Conservation (phyloP, 2,113 vertebrate species). For the Campylomormyrus tamandua region DNA sequence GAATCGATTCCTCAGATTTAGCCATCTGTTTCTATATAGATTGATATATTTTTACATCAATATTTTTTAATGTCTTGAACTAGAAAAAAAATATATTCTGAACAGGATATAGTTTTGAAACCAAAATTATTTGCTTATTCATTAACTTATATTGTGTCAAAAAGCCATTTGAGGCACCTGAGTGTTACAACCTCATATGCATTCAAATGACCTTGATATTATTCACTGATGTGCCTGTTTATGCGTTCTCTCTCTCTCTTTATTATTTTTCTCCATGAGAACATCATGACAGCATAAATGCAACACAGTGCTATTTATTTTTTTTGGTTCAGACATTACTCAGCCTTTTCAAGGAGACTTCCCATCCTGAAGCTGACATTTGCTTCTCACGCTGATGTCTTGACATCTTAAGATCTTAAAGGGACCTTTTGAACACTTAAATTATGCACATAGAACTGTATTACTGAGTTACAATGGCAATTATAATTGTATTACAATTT, state of each 20-base stretch:
- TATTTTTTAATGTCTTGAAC: background rate
- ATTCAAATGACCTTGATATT: background rate
- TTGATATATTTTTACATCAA: background rate
- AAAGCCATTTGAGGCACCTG: background rate
- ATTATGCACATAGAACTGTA: background rate
- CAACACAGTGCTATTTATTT: conserved; percentile 2
- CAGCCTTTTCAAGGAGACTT: background rate
- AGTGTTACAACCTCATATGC: background rate
- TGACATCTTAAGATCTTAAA: background rate
- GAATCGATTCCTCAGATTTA: background rate
- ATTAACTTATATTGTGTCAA: background rate
- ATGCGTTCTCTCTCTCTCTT: background rate
- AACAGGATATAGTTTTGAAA: background rate
- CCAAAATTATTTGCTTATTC: background rate
- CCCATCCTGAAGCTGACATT: background rate
- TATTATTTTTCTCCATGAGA: background rate
- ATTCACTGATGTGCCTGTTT: conserved; percentile 2
- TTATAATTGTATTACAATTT: background rate
- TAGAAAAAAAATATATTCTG: background rate
- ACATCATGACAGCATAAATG: background rate
- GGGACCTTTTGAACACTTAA: background rate
- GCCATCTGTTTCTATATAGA: background rate
- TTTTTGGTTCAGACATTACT: conserved; percentile 12
- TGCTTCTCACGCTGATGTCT: background rate
- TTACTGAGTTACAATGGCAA: background rate